Evolutionary conservation across 2,888 invertebrate genomes (phyloP).

Genomic region (Coenonympha glycerion): DNA sequence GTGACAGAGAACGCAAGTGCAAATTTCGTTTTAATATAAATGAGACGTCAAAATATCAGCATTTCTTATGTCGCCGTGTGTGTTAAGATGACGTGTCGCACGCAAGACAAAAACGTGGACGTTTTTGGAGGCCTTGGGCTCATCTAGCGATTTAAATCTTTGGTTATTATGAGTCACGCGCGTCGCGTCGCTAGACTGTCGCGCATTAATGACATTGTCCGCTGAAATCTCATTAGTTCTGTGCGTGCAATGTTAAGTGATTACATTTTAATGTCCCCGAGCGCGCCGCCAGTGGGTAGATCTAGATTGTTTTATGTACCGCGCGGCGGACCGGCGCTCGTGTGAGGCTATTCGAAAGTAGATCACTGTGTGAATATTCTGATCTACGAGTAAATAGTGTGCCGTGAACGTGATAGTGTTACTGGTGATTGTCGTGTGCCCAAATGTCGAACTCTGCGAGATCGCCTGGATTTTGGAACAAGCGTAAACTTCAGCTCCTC

Average conservation of each 20-base stretch:
- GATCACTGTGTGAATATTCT: conserved; percentile 36
- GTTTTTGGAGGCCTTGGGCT: too few relatives aligned
- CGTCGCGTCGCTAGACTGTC: conserved; percentile 57
- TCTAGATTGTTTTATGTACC: conserved; percentile 53
- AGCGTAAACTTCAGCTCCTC: conserved; percentile 60
- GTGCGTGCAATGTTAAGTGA: conserved; percentile 71
- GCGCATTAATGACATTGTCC: conserved; percentile 64
- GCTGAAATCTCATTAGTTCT: conserved; percentile 71
- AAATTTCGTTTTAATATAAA: too few relatives aligned
- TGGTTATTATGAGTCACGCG: conserved; percentile 64
- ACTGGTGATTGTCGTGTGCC: conserved; percentile 34
- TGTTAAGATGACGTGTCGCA: too few relatives aligned
- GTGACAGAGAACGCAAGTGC: too few relatives aligned
- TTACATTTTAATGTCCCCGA: conserved; percentile 63
- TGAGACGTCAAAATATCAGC: too few relatives aligned
- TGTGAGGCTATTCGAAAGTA: conserved; percentile 54
- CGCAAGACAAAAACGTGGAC: too few relatives aligned
- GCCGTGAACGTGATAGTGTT: too few relatives aligned
- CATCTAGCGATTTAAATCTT: too few relatives aligned
- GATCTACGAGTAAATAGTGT: conserved; percentile 43
- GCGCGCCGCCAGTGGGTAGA: conserved; percentile 47
- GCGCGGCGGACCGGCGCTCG: conserved; percentile 43
- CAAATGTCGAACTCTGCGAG: conserved; percentile 61
- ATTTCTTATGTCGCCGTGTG: too few relatives aligned
- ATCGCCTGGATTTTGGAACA: conserved; percentile 63